Evolutionary conservation across 2,113 vertebrate genomes (phyloP).

Genomic region (Erinaceus europaeus): DNA sequence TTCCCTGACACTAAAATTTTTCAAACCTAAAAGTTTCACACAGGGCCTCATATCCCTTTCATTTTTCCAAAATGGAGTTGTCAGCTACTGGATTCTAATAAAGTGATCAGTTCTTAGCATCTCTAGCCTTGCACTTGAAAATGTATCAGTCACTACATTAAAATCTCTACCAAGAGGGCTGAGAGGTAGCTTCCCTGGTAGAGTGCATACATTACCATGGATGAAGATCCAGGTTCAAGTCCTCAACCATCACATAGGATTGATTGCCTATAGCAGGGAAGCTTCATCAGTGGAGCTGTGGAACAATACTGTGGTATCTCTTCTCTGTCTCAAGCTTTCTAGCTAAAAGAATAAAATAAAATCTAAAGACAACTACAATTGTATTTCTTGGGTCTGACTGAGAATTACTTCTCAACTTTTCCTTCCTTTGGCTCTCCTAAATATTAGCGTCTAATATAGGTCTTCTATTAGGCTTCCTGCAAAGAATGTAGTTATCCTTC

Average conservation of each 20-base stretch:
- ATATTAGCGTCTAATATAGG: background rate
- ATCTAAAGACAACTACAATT: too few relatives aligned
- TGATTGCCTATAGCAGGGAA: too few relatives aligned
- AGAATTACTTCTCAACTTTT: background rate
- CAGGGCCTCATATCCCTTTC: background rate
- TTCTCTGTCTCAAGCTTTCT: too few relatives aligned
- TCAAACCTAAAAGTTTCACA: background rate
- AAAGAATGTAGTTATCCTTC: background rate
- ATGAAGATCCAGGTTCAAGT: too few relatives aligned
- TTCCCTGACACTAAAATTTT: background rate
- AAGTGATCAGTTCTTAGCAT: background rate
- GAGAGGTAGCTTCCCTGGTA: too few relatives aligned
- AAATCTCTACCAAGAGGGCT: too few relatives aligned
- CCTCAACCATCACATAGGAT: too few relatives aligned
- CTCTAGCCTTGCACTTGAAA: background rate
- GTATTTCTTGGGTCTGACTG: background rate
- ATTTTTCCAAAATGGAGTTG: background rate
- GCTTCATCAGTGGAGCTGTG: too few relatives aligned
- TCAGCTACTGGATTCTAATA: constrained; percentile 7
- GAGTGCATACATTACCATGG: too few relatives aligned
- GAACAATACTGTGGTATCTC: too few relatives aligned
- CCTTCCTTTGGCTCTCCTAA: background rate
- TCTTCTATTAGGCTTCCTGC: background rate
- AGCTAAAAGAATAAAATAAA: too few relatives aligned
- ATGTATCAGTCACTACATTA: background rate